Base-by-base conservation (phyloP, 2,888 invertebrate genomes). In the Leucoptera coffeella region DNA sequence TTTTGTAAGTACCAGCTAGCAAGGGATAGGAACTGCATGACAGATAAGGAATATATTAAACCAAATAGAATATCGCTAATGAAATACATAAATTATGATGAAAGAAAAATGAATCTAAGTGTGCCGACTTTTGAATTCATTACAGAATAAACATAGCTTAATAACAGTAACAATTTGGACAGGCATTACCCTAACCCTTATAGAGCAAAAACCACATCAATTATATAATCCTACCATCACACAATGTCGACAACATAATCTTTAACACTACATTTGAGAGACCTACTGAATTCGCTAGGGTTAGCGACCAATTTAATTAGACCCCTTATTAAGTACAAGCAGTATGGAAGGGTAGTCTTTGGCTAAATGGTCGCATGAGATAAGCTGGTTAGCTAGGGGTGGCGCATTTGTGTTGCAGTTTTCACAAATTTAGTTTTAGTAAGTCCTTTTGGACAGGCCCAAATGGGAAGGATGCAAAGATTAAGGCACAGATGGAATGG, bases 361-460 rank as follows among this genome's bases (percentile, higher is more conserved):
- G 11, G 15, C 5, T n/a, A n/a, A 4, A 25, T 15, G 2, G 8
- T 10, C 11, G 15, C 7, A 7, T n/a, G 8, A 14, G 29, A 35
- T 64, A 57, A 59, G 60, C 51, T 47, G 47, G 62, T 62, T 64
- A 62, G 44, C 39, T 38, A 50, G 27, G 25, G 43, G 50, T 32
- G 30, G 56, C 35, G 56, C 64, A 65, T 67, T 67, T 62, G 65
- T 59, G 45, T 49, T 56, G 59, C 62, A 67, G 64, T 67, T 67
- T 65, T 62, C 55, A 58, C 59, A n/a, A 67, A 65, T 67, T 62
- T 59, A 58, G 59, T 61, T 62, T 61, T 64, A 67, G 65, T 65
- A 65, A 67, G 54, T 62, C 50, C 47, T 49, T 45, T 44, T 48
- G 44, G 13, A 3, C 3, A 10, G 47, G 47, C 43, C n/a, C n/a